Conservation (phyloP, 2,113 vertebrate species). For the Oncorhynchus kisutch region DNA sequence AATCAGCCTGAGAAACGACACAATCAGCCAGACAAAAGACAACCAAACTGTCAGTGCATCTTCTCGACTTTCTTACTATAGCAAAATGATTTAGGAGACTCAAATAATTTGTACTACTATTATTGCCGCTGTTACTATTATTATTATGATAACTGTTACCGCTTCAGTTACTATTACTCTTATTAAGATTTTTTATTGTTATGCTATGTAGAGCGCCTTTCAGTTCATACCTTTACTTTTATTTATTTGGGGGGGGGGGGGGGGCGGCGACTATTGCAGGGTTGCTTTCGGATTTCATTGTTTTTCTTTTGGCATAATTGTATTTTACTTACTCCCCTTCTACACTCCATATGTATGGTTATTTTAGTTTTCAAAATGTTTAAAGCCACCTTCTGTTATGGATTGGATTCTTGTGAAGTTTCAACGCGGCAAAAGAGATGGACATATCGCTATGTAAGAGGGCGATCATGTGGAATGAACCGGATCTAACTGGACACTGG, state of each 20-base stretch:
- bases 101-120: slow-evolving; percentile 46
- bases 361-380: slow-evolving; percentile 16
- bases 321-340: slow-evolving; percentile 20
- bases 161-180: slow-evolving; percentile 59
- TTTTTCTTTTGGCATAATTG: slow-evolving; percentile 7
- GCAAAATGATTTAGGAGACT: slow-evolving; percentile 43
- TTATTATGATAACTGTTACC: slow-evolving; percentile 63
- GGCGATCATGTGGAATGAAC: slow-evolving; percentile 3
- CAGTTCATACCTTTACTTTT: slow-evolving; percentile 7
- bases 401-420: neutral
- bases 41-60: slow-evolving; percentile 69
- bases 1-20: slow-evolving; percentile 59
- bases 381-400: slow-evolving; percentile 11
- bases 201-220: slow-evolving; percentile 36
- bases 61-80: slow-evolving; percentile 64
- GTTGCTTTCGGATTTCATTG: neutral
- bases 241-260: slow-evolving; percentile 14
- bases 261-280: neutral
- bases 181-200: slow-evolving; percentile 57
- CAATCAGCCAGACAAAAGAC: slow-evolving; percentile 58
- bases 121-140: slow-evolving; percentile 63
- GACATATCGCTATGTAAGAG: slow-evolving; percentile 6
- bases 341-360: slow-evolving; percentile 1
- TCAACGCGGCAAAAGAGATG: slow-evolving; percentile 4
- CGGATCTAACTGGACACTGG: slow-evolving; percentile 1